phyloP scores from a whole-genome alignment of 2,888 invertebrate species.

The Eulithis prunata region DNA sequence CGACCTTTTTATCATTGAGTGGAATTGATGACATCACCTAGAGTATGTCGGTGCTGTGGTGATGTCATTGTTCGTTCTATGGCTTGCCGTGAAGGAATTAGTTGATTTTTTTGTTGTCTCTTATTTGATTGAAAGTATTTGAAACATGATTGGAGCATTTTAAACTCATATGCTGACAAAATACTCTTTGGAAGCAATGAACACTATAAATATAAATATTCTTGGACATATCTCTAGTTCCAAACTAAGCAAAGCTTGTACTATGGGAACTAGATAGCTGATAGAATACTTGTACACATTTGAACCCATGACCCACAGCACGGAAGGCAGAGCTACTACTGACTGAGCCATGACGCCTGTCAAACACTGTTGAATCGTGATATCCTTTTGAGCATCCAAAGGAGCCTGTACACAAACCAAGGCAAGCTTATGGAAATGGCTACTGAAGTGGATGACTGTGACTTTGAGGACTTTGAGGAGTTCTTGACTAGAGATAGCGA shows the following conservation, averaged over 20 bases:
- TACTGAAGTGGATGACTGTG: neutral
- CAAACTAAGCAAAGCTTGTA: too few species aligned
- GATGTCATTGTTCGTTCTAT: conserved; percentile 24
- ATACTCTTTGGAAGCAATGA: too few species aligned
- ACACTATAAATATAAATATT: too few species aligned
- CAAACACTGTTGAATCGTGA: too few species aligned
- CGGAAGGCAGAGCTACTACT: too few species aligned
- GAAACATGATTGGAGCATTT: neutral
- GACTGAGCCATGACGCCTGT: too few species aligned
- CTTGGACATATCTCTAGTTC: too few species aligned
- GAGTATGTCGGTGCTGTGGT: conserved; percentile 6
- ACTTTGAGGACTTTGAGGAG: neutral
- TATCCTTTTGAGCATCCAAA: too few species aligned
- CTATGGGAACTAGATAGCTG: too few species aligned
- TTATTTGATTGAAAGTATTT: neutral
- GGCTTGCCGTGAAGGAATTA: conserved; percentile 8
- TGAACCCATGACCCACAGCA: too few species aligned
- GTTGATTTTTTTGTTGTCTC: conserved; percentile 10
- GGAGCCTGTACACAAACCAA: neutral
- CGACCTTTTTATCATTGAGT: conserved; percentile 42
- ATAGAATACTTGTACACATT: too few species aligned
- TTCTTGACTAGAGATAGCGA: neutral
- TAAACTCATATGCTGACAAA: neutral
- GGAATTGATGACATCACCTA: conserved; percentile 41
- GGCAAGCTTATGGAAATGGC: neutral